A percentile compares a stretch with the other conserved stretches of the same genome.
phyloP scores from a whole-genome alignment of 2,888 invertebrate species.

The Andrena hattorfiana region DNA sequence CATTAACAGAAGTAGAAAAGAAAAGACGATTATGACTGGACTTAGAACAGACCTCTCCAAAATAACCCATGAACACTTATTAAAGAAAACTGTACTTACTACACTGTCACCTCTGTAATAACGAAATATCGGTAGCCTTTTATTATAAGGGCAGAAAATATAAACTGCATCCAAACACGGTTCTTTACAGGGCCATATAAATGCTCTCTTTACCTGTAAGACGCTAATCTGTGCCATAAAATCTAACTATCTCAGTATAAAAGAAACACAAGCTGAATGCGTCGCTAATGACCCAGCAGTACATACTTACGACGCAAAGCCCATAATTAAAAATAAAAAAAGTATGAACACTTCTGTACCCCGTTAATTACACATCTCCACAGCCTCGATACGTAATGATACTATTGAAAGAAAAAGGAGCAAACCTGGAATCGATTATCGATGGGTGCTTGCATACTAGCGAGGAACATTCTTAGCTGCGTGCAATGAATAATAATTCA shows the following conservation, averaged over 20 bases:
- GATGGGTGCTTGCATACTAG: background rate
- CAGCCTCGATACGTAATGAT: background rate
- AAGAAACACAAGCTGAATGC: background rate
- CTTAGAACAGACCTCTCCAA: background rate
- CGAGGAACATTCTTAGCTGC: background rate
- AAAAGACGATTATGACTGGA: background rate
- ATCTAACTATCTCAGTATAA: background rate
- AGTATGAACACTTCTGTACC: background rate
- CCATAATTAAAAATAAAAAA: too few relatives aligned
- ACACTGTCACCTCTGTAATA: too few relatives aligned
- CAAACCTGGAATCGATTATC: conserved; percentile 20
- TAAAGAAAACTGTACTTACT: background rate
- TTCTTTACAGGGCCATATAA: background rate
- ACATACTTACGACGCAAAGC: background rate
- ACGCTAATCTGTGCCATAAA: too few relatives aligned
- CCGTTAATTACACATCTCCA: background rate
- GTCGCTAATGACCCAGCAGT: background rate
- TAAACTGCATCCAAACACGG: background rate
- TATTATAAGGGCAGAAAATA: background rate
- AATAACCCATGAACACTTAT: background rate
- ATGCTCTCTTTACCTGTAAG: too few relatives aligned
- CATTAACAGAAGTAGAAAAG: too few relatives aligned
- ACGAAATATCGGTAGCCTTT: background rate
- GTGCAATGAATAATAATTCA: background rate
- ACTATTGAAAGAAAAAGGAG: background rate